Conservation (phyloP, 2,113 vertebrate species). For the Taurulus bubalis region DNA sequence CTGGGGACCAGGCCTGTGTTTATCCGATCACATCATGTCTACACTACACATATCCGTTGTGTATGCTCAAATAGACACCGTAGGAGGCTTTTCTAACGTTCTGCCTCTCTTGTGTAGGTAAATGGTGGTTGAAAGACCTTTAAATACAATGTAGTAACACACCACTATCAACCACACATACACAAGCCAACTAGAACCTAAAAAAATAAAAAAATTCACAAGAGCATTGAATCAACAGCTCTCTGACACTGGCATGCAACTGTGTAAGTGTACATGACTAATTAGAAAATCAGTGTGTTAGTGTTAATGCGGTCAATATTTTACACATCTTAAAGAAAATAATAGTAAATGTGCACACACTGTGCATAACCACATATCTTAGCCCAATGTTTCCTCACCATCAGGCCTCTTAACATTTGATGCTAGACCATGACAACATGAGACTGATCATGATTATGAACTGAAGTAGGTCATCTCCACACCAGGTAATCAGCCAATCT, state of each 20-base stretch:
- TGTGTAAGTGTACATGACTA: neutral
- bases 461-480: neutral
- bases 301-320: neutral
- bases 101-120: neutral
- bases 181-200: neutral
- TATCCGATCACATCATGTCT: neutral
- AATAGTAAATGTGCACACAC: neutral
- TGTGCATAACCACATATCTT: neutral
- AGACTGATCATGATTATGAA: neutral
- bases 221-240: neutral
- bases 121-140: neutral
- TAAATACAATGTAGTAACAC: neutral
- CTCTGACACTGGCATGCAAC: neutral
- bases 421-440: neutral
- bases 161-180: neutral
- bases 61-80: neutral
- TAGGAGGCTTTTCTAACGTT: neutral
- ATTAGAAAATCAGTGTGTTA: neutral
- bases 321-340: neutral
- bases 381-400: neutral
- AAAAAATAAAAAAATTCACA: neutral
- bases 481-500: neutral
- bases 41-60: slow-evolving; percentile 1
- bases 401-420: neutral
- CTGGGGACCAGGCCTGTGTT: slow-evolving; percentile 14